Evolutionary conservation across 2,888 invertebrate species (phyloP).

Genomic region (Perdita meconis): DNA sequence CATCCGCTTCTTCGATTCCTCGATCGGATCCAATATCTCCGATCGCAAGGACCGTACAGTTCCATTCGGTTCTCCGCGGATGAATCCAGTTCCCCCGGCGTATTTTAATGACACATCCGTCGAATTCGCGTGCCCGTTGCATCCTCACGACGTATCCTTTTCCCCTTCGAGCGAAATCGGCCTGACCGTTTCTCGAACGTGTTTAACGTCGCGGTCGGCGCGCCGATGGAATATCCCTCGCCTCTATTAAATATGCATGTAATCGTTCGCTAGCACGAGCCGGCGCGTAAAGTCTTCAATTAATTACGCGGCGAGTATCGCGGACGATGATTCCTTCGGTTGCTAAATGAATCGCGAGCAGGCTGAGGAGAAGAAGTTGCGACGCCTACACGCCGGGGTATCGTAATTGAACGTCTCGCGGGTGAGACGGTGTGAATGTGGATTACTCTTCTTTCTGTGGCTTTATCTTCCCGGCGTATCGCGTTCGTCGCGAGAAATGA

Average conservation of each 20-base stretch:
- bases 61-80: neutral
- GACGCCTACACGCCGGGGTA: too few species aligned
- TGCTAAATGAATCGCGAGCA: slow-evolving; percentile 13
- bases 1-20: slow-evolving; percentile 50
- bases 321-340: slow-evolving; percentile 41
- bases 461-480: neutral
- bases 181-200: neutral
- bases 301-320: slow-evolving; percentile 17
- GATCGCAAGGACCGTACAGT: slow-evolving; percentile 1
- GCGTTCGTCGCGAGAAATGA: neutral
- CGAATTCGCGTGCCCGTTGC: neutral
- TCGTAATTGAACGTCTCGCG: slow-evolving; percentile 21
- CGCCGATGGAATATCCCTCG: neutral
- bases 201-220: slow-evolving; percentile 23
- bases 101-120: neutral
- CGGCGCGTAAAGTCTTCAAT: slow-evolving; percentile 29
- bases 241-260: slow-evolving; percentile 42
- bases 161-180: too few species aligned
- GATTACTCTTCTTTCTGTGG: slow-evolving; percentile 19
- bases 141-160: neutral
- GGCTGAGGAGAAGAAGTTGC: too few species aligned
- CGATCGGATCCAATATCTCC: slow-evolving; percentile 40
- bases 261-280: slow-evolving; percentile 34
- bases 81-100: neutral
- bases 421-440: neutral